phyloP scores from a whole-genome alignment of 2,113 vertebrate genomes.

The Aspiorhynchus laticeps region DNA sequence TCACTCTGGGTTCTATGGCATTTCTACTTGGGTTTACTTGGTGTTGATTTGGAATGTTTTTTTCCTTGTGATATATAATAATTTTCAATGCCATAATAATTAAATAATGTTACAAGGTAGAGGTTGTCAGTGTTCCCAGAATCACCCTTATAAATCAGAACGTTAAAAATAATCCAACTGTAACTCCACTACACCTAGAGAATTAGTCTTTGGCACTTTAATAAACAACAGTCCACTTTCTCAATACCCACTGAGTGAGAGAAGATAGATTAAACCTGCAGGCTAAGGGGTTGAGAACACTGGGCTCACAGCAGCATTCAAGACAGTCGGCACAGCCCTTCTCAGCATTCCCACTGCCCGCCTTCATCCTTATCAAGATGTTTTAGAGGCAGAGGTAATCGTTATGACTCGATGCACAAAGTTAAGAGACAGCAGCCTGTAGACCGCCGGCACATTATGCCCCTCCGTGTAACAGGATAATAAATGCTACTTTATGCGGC shows the following conservation, averaged over 20 bases:
- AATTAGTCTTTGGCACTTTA: conserved; percentile 1
- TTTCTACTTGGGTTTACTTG: conserved; percentile 21
- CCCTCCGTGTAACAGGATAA: conserved; percentile 89
- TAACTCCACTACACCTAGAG: background rate
- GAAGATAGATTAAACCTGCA: conserved; percentile 15
- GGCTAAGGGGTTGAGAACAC: background rate
- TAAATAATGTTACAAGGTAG: background rate
- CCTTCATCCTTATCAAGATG: conserved; percentile 84
- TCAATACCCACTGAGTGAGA: background rate
- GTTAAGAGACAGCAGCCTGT: conserved; percentile 74
- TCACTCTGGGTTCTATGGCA: conserved; percentile 28
- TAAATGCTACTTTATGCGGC: conserved; percentile 87
- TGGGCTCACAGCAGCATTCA: conserved; percentile 19
- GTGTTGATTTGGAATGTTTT: background rate
- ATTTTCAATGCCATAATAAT: background rate
- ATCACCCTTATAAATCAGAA: conserved; percentile 9
- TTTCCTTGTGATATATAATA: background rate
- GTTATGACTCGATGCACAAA: conserved; percentile 84
- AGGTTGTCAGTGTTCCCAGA: background rate
- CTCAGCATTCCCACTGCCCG: conserved; percentile 5
- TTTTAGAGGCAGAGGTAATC: conserved; percentile 84
- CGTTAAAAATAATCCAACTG: background rate
- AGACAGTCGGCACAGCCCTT: background rate
- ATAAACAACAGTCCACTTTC: conserved; percentile 1
- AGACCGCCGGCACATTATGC: conserved; percentile 71